A percentile compares a stretch with the other conserved stretches of the same genome.
phyloP scores from a whole-genome alignment of 30 jellyfish, hydroid and myxozoan species.

The Aurelia coerulea region DNA sequence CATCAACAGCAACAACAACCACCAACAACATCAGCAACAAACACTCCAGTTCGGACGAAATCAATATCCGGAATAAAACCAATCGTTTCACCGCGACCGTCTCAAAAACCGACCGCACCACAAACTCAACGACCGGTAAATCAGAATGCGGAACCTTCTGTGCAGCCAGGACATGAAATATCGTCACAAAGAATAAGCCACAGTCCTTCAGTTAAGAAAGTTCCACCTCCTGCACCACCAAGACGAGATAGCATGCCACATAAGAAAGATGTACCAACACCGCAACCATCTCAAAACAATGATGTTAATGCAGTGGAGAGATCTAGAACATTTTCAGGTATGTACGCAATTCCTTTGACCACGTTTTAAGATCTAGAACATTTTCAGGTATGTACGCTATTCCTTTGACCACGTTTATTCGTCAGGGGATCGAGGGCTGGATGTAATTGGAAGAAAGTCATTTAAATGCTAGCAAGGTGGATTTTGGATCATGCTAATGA shows the following conservation, averaged over 20 bases:
- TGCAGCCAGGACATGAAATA: neutral
- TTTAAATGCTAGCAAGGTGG: too few species aligned
- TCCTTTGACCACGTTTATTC: too few species aligned
- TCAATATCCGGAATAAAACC: slow-evolving; percentile 65
- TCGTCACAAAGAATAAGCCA: slow-evolving; percentile 14
- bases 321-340: slow-evolving; percentile 69
- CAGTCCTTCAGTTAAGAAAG: slow-evolving; percentile 41
- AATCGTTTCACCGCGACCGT: slow-evolving; percentile 64
- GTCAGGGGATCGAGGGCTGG: too few species aligned
- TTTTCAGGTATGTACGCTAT: slow-evolving; percentile 45
- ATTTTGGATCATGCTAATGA: too few species aligned
- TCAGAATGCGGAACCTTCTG: neutral
- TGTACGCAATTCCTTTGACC: neutral
- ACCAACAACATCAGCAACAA: slow-evolving; percentile 35
- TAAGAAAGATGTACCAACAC: slow-evolving; percentile 18
- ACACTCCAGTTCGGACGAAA: slow-evolving; percentile 30
- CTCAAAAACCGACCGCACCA: slow-evolving; percentile 37
- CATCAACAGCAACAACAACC: slow-evolving; percentile 48
- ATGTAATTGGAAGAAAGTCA: too few species aligned
- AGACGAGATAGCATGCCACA: slow-evolving; percentile 74
- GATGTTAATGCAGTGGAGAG: slow-evolving; percentile 34
- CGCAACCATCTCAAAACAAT: neutral
- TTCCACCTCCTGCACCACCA: slow-evolving; percentile 97
- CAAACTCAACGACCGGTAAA: neutral
- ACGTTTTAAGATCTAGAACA: slow-evolving; percentile 53